These are phyloP conservation scores for Cataglyphis albicans DNA, from an alignment of 2,888 invertebrate genomes.

Conservation along the genomic window DNA sequence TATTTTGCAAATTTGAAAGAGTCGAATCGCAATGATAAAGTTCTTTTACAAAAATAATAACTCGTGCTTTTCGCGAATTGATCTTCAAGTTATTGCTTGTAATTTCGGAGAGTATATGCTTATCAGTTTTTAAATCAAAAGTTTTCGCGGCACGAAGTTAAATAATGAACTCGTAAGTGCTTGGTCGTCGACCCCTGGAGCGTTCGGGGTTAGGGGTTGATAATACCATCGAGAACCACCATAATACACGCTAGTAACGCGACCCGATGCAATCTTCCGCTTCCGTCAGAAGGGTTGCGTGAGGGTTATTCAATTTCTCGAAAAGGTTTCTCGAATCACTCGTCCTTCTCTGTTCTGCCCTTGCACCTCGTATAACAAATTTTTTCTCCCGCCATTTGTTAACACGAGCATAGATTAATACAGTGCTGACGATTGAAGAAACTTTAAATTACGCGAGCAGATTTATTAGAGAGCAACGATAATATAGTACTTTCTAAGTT, in stretches of 20 bases:
- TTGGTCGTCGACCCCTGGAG: constrained; percentile 74
- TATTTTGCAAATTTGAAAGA: neutral
- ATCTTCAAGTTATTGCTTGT: constrained; percentile 1
- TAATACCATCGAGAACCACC: constrained; percentile 73
- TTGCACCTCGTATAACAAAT: neutral
- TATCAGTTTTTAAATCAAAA: constrained; percentile 35
- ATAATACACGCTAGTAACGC: constrained; percentile 73
- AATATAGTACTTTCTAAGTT: neutral
- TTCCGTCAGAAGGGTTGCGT: constrained; percentile 63
- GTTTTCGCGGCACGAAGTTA: constrained; percentile 35
- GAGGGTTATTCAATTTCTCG: constrained; percentile 57
- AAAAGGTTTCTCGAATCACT: constrained; percentile 13
- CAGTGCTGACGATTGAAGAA: neutral
- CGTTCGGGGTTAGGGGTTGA: constrained; percentile 70
- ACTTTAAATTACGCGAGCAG: neutral
- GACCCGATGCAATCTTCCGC: constrained; percentile 70
- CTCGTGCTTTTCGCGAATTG: neutral
- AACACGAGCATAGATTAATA: constrained; percentile 9
- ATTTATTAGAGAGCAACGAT: neutral
- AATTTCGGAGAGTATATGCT: constrained; percentile 19
- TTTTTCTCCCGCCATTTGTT: neutral
- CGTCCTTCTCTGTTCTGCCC: neutral
- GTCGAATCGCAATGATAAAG: too few relatives aligned
- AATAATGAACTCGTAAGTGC: constrained; percentile 43
- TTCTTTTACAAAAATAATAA: neutral